Base-by-base conservation (phyloP, 2,888 invertebrate genomes). In the Lampropteryx suffumata region DNA sequence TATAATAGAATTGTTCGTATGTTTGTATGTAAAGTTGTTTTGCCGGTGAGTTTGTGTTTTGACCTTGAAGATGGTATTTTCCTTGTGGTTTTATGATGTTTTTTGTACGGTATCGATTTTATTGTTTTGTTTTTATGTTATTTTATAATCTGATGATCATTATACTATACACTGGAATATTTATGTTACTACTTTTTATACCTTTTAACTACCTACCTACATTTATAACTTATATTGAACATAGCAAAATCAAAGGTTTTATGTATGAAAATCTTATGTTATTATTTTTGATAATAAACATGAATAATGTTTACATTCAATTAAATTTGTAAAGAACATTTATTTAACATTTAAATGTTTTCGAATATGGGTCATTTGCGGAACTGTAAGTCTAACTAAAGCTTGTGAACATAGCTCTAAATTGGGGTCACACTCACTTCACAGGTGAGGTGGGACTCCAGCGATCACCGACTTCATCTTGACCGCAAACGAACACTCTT, bases 41-140 rank as follows among this genome's bases (percentile, higher is more conserved):
- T 36, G 43, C 43, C 30, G 24, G 12, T 27, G 46, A 28, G 35
- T 50, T 50, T 50, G 41, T 36, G 36, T 48, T 28, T 37, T 48
- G 54, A 51, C 59, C 56, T 59, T 47, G 48, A 28, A 30, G 29
- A 42, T 44, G 46, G 36, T 33, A 54, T 51, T 41, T 47, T 32
- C 40, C 52, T 40, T 3, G 7, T 35, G 12, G 9, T 54, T 33
- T 48, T 43, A 33, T 13, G 27, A 36, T 21, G 33, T 43, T 47
- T 41, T 50, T 44, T 50, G 28, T 33, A 26, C 13, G 21, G 7
- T 33, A 39, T 43, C n/a, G 29, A 52, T 40, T 49, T 52, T 10
- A 35, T 28, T 35, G 35, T 26, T 17, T 24, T 3, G 24, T 45
- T 45, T 41, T 34, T 29, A n/a, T 24, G 24, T 30, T 8, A 7